phyloP scores from a whole-genome alignment of 2,113 vertebrate genomes.

The Rutilus rutilus region DNA sequence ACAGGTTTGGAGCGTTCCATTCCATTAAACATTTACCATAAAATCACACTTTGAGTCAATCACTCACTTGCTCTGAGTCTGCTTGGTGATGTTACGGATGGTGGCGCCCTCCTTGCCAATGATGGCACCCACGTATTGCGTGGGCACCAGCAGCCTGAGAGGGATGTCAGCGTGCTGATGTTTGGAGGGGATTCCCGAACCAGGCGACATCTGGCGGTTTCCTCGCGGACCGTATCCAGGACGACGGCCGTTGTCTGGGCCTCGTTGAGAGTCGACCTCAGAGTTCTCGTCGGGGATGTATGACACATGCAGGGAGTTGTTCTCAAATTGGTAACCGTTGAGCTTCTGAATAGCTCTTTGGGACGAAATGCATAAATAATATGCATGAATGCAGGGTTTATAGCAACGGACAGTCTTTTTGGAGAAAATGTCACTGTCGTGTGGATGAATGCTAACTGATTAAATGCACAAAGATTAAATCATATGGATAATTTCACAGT shows the following conservation, averaged over 20 bases:
- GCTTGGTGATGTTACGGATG: constrained; percentile 95
- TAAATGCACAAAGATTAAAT: constrained; percentile 13
- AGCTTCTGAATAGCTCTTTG: constrained; percentile 94
- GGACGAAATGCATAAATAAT: not conserved
- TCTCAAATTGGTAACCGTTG: constrained; percentile 93
- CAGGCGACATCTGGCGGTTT: constrained; percentile 82
- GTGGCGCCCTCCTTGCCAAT: constrained; percentile 96
- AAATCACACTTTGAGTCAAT: not conserved
- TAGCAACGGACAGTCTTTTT: not conserved
- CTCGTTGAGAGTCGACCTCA: constrained; percentile 73
- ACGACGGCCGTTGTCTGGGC: constrained; percentile 85
- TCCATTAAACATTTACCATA: not conserved
- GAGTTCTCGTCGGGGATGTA: constrained; percentile 91
- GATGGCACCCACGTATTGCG: constrained; percentile 93
- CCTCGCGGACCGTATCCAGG: constrained; percentile 80
- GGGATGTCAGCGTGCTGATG: constrained; percentile 90
- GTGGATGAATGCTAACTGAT: not conserved
- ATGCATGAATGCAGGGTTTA: not conserved
- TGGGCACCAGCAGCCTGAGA: constrained; percentile 91
- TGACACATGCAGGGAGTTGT: constrained; percentile 87
- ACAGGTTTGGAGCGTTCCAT: not conserved
- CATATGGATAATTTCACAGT: not conserved
- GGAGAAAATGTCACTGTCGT: not conserved
- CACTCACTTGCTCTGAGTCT: constrained; percentile 95
- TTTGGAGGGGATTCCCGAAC: constrained; percentile 80